Evolutionary conservation across 2,888 invertebrate species (phyloP), one percentile per base, ranked within the genome.

Genomic region (Tuberolachnus salignus): DNA sequence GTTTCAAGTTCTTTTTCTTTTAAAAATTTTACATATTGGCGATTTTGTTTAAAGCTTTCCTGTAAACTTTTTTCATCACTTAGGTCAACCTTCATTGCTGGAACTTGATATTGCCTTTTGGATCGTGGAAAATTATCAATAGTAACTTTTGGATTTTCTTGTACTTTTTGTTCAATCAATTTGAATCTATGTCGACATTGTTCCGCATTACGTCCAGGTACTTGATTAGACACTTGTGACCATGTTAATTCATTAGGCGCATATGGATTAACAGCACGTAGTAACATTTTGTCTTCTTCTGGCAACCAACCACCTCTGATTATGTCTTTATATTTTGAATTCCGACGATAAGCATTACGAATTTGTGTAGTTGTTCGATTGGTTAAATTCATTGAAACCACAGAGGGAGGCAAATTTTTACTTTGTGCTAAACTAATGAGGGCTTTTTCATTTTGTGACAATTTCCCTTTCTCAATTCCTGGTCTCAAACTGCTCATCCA

Each of bases 341-440:
- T 78, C 51, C 78, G 34, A 51, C 51, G 78, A 21, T 78, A 78
- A 59, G 78, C 78, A 59, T 78, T 78, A 16, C 78, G 78, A 42
- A 78, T 42, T 78, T 78, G 78, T 42, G 78, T 9, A 21, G 78
- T 0, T 49, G 78, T 78, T 34, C 78, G 55, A 69, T 78, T 78
- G n/a, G 59, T 78, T 11, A 78, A 14, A 51, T 78, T 78, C 78
- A 78, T 69, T 69, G 78, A 78, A 21, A 78, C 78, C 11, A 78
- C 49, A n/a, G 67, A 42, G 9, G 78, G 49, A 1, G 78, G 78
- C 8, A 78, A 21, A 21, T 78, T 69, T 59, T 59, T 49, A 23
- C 14, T 59, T 69, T 78, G 69, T 42, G 78, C 69, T n/a, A 34
- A 4, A 21, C 34, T 34, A 57, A 78, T 78, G 10, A 78, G 69